Conservation (phyloP, 2,113 vertebrate genomes). For the Prunella fulvescens region DNA sequence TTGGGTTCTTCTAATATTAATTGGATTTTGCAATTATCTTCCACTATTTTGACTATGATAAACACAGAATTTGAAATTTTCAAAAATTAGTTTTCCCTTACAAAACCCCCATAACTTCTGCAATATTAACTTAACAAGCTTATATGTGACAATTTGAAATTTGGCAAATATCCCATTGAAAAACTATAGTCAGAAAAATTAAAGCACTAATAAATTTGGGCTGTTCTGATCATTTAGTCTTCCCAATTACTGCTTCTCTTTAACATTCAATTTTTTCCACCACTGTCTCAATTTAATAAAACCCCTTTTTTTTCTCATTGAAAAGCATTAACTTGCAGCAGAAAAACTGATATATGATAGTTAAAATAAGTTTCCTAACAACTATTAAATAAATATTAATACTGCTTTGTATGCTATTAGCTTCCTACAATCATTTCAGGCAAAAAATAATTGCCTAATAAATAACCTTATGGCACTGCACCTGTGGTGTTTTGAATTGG, state of each 20-base stretch:
- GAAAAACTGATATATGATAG: neutral
- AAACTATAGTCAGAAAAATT: neutral
- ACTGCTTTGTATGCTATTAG: neutral
- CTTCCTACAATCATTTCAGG: neutral
- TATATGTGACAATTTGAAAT: neutral
- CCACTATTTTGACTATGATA: neutral
- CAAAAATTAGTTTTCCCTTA: neutral
- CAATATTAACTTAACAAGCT: neutral
- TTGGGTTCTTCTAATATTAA: neutral
- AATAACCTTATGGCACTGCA: neutral
- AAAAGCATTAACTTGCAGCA: neutral
- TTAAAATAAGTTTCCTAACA: neutral
- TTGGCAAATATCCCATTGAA: neutral
- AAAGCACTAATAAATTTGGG: neutral
- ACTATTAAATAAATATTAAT: neutral
- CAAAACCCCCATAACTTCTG: neutral
- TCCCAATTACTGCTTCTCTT: neutral
- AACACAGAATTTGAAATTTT: neutral
- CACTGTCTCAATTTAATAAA: neutral
- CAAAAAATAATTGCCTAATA: neutral
- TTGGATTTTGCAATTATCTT: neutral
- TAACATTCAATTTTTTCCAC: neutral
- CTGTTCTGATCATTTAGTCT: neutral
- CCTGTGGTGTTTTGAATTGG: neutral
- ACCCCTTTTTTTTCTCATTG: accelerated